Evolutionary conservation across 2,888 invertebrate species (phyloP).

Genomic region (Zelleria hepariella): DNA sequence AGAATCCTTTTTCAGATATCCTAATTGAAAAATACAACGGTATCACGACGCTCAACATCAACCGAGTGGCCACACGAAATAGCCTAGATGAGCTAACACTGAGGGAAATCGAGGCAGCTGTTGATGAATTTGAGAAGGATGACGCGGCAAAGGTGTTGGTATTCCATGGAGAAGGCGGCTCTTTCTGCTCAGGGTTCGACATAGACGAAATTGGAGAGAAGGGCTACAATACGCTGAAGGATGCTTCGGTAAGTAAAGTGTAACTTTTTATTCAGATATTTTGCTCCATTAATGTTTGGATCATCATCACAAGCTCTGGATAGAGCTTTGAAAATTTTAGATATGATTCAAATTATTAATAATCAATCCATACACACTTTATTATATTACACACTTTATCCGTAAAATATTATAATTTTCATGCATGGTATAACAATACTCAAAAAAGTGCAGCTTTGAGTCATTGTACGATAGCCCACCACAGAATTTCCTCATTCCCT

Average conservation of each 20-base stretch:
- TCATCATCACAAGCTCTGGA: no score
- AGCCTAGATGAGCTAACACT: constrained; percentile 83
- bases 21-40: constrained; percentile 74
- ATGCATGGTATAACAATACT: no score
- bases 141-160: constrained; percentile 79
- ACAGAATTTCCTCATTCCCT: no score
- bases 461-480: no score
- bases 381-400: neutral
- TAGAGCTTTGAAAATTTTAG: neutral
- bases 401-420: neutral
- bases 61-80: constrained; percentile 86
- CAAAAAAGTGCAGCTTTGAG: no score
- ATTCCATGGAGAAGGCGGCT: constrained; percentile 92
- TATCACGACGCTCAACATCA: constrained; percentile 88
- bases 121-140: constrained; percentile 86
- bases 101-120: constrained; percentile 76
- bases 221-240: constrained; percentile 45
- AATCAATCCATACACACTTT: neutral
- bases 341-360: neutral
- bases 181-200: constrained; percentile 94
- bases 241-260: constrained; percentile 52
- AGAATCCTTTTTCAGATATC: constrained; percentile 37
- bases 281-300: no score
- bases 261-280: no score
- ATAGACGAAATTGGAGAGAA: constrained; percentile 78